Evolutionary conservation across 2,113 vertebrate species (phyloP), one percentile per base, ranked within the genome.

Genomic region (Otis tarda): DNA sequence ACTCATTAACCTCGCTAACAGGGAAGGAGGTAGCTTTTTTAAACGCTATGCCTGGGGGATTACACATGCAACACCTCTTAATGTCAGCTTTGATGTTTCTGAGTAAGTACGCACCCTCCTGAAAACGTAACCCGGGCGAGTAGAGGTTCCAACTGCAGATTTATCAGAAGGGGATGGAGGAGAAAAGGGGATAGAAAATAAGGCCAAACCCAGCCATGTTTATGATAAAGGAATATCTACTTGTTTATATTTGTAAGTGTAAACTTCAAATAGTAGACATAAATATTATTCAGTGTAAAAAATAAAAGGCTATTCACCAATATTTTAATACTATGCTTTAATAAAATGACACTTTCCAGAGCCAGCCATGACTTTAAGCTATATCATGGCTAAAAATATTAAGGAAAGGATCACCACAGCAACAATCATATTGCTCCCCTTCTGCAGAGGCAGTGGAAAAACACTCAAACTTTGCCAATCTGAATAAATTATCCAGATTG

Each of bases 361-460:
- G 57, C 35, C 53, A 92, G 82, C 94, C 70, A 53, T 64, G 91
- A 83, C 63, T 96, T 94, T 77, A 69, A 92, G n/a, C n/a, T 75
- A 74, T 25, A 93, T 90, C 74, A 56, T 59, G 67, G 41, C 71
- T 93, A 83, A 95, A 96, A 90, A 74, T 92, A 92, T 83, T 83
- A 90, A 88, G 43, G 27, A 23, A 92, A 90, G 47, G 68, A 92
- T 94, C 80, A 89, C 93, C 80, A 94, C 96, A 95, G 86, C 83
- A 96, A 90, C 86, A 86, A 86, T 77, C 83, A 52, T 64, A 69
- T 76, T 65, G 8, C 59, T 83, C 25, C 25, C 21, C 39, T 86
- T 81, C 82, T 82, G 76, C 77, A 93, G 50, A 77, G 73, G 86
- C 90, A 80, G 59, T 69, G 79, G 69, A 89, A 93, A 90, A 92